Percentiles rank a stretch among this genome's conserved stretches.
These are phyloP conservation scores for Hyles lineata DNA, from an alignment of 2,888 invertebrate species.

Conservation along the genomic window DNA sequence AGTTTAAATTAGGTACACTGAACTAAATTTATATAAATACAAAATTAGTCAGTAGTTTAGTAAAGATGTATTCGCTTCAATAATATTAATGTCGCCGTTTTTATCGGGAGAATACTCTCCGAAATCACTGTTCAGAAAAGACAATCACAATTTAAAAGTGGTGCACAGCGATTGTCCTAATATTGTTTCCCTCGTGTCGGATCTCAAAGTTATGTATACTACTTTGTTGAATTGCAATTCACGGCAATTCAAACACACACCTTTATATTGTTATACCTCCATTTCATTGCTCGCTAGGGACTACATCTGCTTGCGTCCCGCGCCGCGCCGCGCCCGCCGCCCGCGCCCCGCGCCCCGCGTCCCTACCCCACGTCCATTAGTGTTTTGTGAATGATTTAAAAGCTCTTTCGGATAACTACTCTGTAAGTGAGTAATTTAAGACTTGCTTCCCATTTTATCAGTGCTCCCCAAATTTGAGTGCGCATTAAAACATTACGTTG, in stretches of 20 bases:
- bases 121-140: neutral
- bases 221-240: slow-evolving; percentile 65
- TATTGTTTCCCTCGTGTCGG: slow-evolving; percentile 32
- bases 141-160: neutral
- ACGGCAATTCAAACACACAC: slow-evolving; percentile 75
- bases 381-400: slow-evolving; percentile 86
- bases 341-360: slow-evolving; percentile 57
- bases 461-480: slow-evolving; percentile 84
- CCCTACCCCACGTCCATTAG: slow-evolving; percentile 82
- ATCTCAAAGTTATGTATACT: slow-evolving; percentile 11
- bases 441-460: slow-evolving; percentile 84
- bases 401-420: slow-evolving; percentile 86
- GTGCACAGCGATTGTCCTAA: neutral
- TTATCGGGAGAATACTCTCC: neutral
- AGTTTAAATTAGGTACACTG: too few species aligned
- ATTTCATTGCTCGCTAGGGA: slow-evolving; percentile 82
- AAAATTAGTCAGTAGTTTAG: too few species aligned
- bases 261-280: slow-evolving; percentile 83
- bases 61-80: too few species aligned
- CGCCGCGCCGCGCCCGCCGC: slow-evolving; percentile 43
- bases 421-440: slow-evolving; percentile 85
- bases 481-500: slow-evolving; percentile 80
- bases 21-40: too few species aligned
- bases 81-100: neutral
- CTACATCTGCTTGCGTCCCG: slow-evolving; percentile 70